Conservation (phyloP, 2,797 vertebrate species). For the Peromyscus melanophrys region DNA sequence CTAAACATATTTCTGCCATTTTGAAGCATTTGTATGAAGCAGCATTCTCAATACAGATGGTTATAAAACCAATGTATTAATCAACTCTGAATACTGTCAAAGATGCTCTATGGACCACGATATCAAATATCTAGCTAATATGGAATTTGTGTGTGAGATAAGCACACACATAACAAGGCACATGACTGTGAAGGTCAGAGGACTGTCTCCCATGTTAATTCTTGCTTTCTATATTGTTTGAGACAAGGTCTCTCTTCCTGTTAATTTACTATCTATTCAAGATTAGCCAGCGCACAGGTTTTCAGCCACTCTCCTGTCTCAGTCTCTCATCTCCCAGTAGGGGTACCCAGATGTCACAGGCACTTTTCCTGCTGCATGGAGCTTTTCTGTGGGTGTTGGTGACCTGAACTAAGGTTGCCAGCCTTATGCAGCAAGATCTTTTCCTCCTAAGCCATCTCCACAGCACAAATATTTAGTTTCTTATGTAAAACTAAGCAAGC, state of each 20-base stretch:
- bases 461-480: not conserved
- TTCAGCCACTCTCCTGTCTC: not conserved
- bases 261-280: not conserved
- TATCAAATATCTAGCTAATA: not conserved
- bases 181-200: not conserved
- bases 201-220: not conserved
- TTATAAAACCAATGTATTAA: slow-evolving; percentile 21
- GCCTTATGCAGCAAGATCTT: not conserved
- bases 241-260: not conserved
- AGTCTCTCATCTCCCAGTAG: not conserved
- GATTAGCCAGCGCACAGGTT: not conserved
- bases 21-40: not conserved
- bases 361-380: not conserved
- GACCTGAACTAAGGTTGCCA: not conserved
- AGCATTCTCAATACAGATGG: not conserved
- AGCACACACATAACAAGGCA: not conserved
- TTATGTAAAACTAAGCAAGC: not conserved
- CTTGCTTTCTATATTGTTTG: not conserved
- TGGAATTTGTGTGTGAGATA: not conserved
- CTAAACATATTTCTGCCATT: not conserved
- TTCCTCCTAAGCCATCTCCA: not conserved
- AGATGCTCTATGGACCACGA: not conserved
- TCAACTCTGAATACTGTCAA: not conserved
- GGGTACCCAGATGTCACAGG: not conserved
- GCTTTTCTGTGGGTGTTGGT: not conserved